These are phyloP conservation scores for Crocidura indochinensis DNA, from an alignment of 2,797 vertebrate genomes.

Conservation along the genomic window DNA sequence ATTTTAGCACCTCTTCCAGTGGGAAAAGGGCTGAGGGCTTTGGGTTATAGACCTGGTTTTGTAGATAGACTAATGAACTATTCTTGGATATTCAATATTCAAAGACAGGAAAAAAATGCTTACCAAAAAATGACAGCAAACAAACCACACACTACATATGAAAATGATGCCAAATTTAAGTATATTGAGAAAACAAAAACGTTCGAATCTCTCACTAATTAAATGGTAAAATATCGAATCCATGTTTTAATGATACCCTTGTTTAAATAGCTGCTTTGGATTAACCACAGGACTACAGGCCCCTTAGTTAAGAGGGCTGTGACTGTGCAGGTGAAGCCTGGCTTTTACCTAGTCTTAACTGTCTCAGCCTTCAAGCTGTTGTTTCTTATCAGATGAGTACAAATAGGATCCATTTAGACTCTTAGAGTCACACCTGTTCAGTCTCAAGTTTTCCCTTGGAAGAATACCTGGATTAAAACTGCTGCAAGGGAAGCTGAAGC, in stretches of 20 bases:
- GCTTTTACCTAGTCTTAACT: not conserved
- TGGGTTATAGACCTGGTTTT: not conserved
- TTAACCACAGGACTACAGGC: slow-evolving; percentile 23
- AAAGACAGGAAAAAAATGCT: not conserved
- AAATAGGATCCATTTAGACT: too few species aligned
- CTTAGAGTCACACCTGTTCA: not conserved
- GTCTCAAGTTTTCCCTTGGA: slow-evolving; percentile 42
- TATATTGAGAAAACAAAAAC: not conserved
- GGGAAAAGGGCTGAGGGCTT: not conserved
- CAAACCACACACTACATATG: not conserved
- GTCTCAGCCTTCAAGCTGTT: too few species aligned
- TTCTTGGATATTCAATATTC: not conserved
- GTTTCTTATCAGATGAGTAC: too few species aligned
- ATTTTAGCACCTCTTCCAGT: not conserved
- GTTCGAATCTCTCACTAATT: too few species aligned
- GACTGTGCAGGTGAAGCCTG: not conserved
- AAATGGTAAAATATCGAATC: too few species aligned
- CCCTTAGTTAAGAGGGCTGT: not conserved
- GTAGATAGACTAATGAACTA: too few species aligned
- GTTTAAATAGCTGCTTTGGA: slow-evolving; percentile 41
- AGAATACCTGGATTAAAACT: slow-evolving; percentile 48
- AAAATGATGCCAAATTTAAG: not conserved
- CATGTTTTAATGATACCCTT: not conserved
- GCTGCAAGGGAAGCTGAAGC: too few species aligned
- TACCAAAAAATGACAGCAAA: too few species aligned